phyloP scores from a whole-genome alignment of 2,888 invertebrate genomes.

The Proisotoma minuta region DNA sequence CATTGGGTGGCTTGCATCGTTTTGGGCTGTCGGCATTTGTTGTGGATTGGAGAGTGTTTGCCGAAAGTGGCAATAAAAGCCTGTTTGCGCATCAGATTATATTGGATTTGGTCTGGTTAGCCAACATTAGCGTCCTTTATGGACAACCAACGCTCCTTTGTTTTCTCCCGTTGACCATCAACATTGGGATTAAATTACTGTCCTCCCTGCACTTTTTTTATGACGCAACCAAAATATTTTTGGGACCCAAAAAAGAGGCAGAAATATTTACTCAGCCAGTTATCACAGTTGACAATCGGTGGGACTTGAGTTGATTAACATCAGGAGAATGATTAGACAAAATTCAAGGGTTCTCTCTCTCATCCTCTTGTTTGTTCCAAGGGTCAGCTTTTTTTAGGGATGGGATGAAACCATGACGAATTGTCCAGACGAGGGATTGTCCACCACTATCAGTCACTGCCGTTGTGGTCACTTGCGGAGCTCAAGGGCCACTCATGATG shows the following conservation, averaged over 20 bases:
- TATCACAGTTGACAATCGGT: background rate
- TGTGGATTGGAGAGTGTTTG: slow-evolving; percentile 6
- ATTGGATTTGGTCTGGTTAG: slow-evolving; percentile 15
- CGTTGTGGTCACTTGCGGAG: background rate
- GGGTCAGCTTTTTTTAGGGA: slow-evolving; percentile 9
- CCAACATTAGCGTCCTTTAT: slow-evolving; percentile 11
- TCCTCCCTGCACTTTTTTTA: background rate
- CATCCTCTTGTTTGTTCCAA: slow-evolving; percentile 4
- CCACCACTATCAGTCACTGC: background rate
- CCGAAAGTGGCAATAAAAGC: slow-evolving; percentile 9
- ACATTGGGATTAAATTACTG: background rate
- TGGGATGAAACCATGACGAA: slow-evolving; percentile 3
- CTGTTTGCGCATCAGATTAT: slow-evolving; percentile 16
- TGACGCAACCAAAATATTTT: background rate
- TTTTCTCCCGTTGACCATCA: background rate
- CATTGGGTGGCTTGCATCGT: background rate
- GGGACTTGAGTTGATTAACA: slow-evolving; percentile 6
- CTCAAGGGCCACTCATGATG: background rate
- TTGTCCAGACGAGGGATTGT: background rate
- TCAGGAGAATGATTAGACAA: slow-evolving; percentile 13
- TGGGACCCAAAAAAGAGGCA: background rate
- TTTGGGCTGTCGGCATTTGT: slow-evolving; percentile 2
- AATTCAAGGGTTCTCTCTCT: slow-evolving; percentile 4
- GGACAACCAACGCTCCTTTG: slow-evolving; percentile 10
- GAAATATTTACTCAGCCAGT: background rate